These are phyloP conservation scores for cattle (Bos taurus) DNA, from an alignment of 2,113 vertebrate genomes.

Conservation along the genomic window ARS-UCD2.0 NC_037342.1:70982001-70982500, in stretches of 20 bases:
- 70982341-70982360: background rate
- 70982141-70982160: background rate
- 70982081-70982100: background rate
- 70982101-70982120: slow-evolving; percentile 8
- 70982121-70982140: background rate
- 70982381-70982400: background rate
- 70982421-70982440: background rate
- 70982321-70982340: background rate
- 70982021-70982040: slow-evolving; percentile 15
- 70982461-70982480: background rate
- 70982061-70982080: background rate
- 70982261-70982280: background rate
- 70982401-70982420: background rate
- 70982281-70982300: background rate
- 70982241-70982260: background rate
- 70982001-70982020: slow-evolving; percentile 40
- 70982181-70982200: background rate
- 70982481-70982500: background rate
- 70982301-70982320: background rate
- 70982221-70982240: background rate
- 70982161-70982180: background rate
- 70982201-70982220: background rate
- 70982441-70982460: background rate
- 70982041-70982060: slow-evolving; percentile 2
- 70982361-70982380: background rate